Evolutionary conservation across 2,113 vertebrate species (phyloP), one percentile per base, ranked within the genome.

Genomic region (Xerus inauris): DNA sequence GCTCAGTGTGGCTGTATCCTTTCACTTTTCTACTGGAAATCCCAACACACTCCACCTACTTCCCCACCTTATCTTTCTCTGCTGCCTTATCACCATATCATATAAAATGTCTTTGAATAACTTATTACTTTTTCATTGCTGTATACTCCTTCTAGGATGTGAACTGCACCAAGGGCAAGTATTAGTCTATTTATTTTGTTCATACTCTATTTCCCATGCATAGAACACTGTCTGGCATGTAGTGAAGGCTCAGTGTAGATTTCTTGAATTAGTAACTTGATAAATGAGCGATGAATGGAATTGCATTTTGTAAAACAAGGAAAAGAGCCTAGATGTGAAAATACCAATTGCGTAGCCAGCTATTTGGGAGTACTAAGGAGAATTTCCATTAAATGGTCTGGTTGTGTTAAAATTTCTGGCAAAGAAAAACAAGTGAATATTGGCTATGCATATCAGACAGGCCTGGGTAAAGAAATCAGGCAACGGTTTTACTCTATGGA

Each of bases 401-500:
- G 80, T 11, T 5, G 11, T 2, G 42, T 17, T 8, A 0, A 32
- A 89, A 45, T 30, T 80, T 87, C 54, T 71, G 64, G 57, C 12
- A 87, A 94, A 71, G 35, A 64, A 26, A 54, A 95, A 30, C 0
- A 71, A 73, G 51, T 51, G 24, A 86, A 40, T 49, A 40, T 4
- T 1, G 8, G 28, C 77, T 77, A 6, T 8, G 7, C 12, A 16
- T 4, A 26, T 22, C 28, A 83, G 47, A 73, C 24, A 12, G 26
- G 42, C 22, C 49, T 3, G 22, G 6, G n/a, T 57, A 88, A 40
- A 54, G 30, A 20, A 51, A 47, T n/a, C 38, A 59, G 59, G 51
- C 22, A 6, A 47, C 0, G 9, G 0, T 0, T 86, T 20, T 26
- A 40, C 49, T 57, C n/a, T 19, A 0, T 24, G 24, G 10, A 35